Percentiles rank a stretch among this genome's conserved stretches.
Conservation (phyloP, 2,113 vertebrate genomes). For the Gymnobelideus leadbeateri region DNA sequence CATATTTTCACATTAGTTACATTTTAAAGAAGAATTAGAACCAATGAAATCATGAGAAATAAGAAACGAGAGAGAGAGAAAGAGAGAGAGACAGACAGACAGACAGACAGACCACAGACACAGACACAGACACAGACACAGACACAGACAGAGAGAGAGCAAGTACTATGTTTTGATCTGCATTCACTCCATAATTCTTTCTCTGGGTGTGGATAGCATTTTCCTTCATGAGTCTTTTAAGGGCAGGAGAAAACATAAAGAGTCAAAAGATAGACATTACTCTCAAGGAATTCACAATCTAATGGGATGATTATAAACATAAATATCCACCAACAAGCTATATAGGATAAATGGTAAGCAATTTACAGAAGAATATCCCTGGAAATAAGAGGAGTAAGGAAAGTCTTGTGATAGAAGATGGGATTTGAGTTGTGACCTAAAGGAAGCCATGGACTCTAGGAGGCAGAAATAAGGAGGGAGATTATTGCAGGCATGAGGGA, state of each 20-base stretch:
- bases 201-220: no score
- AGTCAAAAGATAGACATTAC: not conserved
- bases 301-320: not conserved
- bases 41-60: no score
- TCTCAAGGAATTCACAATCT: not conserved
- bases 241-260: not conserved
- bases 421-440: not conserved
- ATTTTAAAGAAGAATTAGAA: no score
- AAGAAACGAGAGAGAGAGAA: no score
- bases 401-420: not conserved
- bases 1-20: no score
- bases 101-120: no score
- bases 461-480: not conserved
- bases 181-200: no score
- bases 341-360: not conserved
- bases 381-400: not conserved
- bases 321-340: not conserved
- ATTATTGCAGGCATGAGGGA: not conserved
- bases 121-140: no score
- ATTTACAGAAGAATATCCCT: not conserved
- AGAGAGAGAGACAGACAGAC: no score
- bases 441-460: not conserved
- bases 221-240: not conserved
- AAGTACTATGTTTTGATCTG: no score
- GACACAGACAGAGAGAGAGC: no score